Evolutionary conservation across 1,140 invertebrate species (phyloP).

Genomic region (Ips nitidus): DNA sequence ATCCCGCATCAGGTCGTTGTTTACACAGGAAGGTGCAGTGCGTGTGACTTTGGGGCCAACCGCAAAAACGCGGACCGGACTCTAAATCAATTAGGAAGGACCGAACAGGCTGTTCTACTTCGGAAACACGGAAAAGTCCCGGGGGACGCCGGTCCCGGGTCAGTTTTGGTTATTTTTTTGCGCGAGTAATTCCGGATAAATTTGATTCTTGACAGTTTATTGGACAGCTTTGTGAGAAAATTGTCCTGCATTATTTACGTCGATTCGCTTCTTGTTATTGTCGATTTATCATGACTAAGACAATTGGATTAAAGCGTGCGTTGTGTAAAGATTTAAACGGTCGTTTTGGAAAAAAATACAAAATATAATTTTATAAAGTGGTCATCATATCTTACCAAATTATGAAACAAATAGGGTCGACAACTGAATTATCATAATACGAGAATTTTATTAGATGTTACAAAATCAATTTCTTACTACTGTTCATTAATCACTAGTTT

Average conservation of each 20-base stretch:
- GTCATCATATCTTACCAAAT: too few species aligned
- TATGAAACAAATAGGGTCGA: too few species aligned
- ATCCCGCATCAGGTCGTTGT: slow-evolving; percentile 17
- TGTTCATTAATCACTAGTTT: too few species aligned
- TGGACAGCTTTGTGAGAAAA: background rate
- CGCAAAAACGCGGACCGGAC: slow-evolving; percentile 19
- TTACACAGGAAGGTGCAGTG: slow-evolving; percentile 16
- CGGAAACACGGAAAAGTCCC: slow-evolving; percentile 15
- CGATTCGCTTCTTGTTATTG: too few species aligned
- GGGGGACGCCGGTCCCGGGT: background rate
- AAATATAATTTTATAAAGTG: too few species aligned
- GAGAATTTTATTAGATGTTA: too few species aligned
- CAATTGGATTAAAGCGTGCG: too few species aligned
- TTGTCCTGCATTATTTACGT: slow-evolving; percentile 8
- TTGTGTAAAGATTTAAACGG: too few species aligned
- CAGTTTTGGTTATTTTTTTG: slow-evolving; percentile 12
- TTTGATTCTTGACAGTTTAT: slow-evolving; percentile 13
- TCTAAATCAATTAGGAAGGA: slow-evolving; percentile 24
- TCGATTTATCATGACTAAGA: too few species aligned
- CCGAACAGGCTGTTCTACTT: slow-evolving; percentile 13
- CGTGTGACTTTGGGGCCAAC: slow-evolving; percentile 21
- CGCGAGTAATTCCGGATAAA: slow-evolving; percentile 1
- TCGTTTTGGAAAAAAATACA: too few species aligned
- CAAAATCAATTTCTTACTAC: too few species aligned
- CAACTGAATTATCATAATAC: too few species aligned